Evolutionary conservation across 2,797 vertebrate genomes (phyloP).

Genomic region (Heteromormyrus szaboi): DNA sequence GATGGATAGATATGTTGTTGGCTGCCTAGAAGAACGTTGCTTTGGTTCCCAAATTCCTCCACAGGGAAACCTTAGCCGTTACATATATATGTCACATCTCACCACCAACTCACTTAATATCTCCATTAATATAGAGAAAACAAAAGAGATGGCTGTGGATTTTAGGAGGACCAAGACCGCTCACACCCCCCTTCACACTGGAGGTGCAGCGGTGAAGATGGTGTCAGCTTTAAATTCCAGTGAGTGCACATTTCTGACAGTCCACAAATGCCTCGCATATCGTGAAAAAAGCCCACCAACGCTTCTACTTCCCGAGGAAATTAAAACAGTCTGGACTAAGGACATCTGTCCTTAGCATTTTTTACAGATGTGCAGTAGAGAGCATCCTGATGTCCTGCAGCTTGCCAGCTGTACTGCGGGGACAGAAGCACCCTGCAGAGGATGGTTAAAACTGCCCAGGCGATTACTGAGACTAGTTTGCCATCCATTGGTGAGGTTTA

Average conservation of each 20-base stretch:
- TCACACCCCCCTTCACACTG: not conserved
- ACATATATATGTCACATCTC: not conserved
- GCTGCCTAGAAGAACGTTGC: not conserved
- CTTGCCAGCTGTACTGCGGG: not conserved
- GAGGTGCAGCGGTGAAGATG: not conserved
- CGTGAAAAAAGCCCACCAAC: not conserved
- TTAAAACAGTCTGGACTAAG: not conserved
- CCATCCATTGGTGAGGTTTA: not conserved
- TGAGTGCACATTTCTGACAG: not conserved
- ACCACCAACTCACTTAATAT: not conserved
- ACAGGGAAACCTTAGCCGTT: not conserved
- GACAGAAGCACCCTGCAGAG: not conserved
- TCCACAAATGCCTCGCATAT: not conserved
- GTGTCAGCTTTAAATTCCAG: not conserved
- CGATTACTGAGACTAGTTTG: not conserved
- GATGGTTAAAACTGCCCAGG: not conserved
- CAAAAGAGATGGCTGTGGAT: not conserved
- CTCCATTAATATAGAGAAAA: not conserved
- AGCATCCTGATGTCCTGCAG: not conserved
- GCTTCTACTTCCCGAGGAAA: not conserved
- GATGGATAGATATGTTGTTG: not conserved
- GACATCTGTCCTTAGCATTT: not conserved
- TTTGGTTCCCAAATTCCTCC: not conserved
- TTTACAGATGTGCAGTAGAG: not conserved
- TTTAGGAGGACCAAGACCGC: not conserved